Percentiles rank a stretch among this genome's conserved stretches.
phyloP scores from a whole-genome alignment of 2,888 invertebrate species.

The Therioaphis trifolii region DNA sequence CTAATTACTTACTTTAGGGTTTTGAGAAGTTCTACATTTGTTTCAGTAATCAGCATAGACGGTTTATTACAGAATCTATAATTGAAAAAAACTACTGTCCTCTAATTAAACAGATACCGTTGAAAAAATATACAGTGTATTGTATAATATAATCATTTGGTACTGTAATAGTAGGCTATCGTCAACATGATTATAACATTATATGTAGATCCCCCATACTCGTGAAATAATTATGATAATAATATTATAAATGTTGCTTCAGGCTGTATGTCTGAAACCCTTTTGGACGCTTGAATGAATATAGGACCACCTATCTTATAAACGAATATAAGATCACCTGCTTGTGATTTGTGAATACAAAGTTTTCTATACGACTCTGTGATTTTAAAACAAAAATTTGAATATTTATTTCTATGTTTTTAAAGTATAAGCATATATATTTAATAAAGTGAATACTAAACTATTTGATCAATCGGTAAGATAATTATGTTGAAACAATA shows the following conservation, averaged over 20 bases:
- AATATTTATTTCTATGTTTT: slow-evolving; percentile 22
- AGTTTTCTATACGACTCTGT: not conserved
- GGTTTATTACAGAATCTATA: slow-evolving; percentile 5
- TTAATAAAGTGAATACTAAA: not conserved
- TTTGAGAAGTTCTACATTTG: not conserved
- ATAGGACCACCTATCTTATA: no score
- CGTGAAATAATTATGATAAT: slow-evolving; percentile 52
- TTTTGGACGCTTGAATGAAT: slow-evolving; percentile 34
- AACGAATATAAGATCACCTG: slow-evolving; percentile 36
- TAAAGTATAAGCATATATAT: not conserved
- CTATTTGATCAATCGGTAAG: not conserved
- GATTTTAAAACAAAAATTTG: slow-evolving; percentile 27
- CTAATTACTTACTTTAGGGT: not conserved
- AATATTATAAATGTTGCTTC: slow-evolving; percentile 37
- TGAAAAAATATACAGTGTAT: not conserved
- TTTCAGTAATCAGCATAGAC: not conserved
- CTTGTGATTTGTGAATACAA: slow-evolving; percentile 33
- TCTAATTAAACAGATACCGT: slow-evolving; percentile 42
- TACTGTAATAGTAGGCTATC: slow-evolving; percentile 35
- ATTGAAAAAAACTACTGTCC: slow-evolving; percentile 51
- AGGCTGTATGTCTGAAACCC: slow-evolving; percentile 7
- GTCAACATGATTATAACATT: slow-evolving; percentile 31
- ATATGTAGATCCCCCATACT: not conserved
- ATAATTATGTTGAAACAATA: no score
- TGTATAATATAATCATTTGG: slow-evolving; percentile 17